Base-by-base conservation (phyloP, 2,888 invertebrate species). In the Clistopyga incitator region DNA sequence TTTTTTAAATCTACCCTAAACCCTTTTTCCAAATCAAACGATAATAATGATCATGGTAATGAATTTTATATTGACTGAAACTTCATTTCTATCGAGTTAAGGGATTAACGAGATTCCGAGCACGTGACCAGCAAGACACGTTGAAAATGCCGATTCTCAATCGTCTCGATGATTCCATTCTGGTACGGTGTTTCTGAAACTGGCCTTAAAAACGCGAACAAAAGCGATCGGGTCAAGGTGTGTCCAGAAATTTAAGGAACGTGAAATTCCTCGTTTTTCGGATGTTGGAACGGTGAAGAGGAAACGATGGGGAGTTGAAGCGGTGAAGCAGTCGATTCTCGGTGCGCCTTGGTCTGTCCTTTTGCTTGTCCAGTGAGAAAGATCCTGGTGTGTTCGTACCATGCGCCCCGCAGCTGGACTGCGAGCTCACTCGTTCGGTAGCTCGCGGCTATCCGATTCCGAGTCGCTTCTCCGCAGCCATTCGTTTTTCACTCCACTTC, bases 211-310 rank as follows among this genome's bases (percentile, higher is more conserved):
- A 25, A 18, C 23, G 29, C n/a, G 13, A 54, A 0, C 4, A 29
- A 18, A 47, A 38, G 13, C 50, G 38, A 25, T n/a, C 47, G 20
- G n/a, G 18, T 42, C 20, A 38, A 52, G 38, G 50, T 59, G 47
- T 74, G 52, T 74, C 78, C 68, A 47, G 47, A 68, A 34, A 82
- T 75, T 75, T 61, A 42, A 68, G 47, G 42, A 82, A 75, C 74
- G 74, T 70, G 70, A 82, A 75, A 68, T 18, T 45, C 52, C 45
- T 61, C 42, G 34, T 75, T 64, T 11, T n/a, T 64, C 64, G 64
- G 64, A 75, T 78, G 78, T 78, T 74, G 18, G 50, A n/a, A n/a
- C 45, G n/a, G 20, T 23, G 75, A 38, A 45, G 64, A 75, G 50
- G 42, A 82, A 75, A 50, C 45, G 54, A 13, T 29, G 34, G 52